Evolutionary conservation across 2,113 vertebrate genomes (phyloP).

Genomic region (Neogobius melanostomus): DNA sequence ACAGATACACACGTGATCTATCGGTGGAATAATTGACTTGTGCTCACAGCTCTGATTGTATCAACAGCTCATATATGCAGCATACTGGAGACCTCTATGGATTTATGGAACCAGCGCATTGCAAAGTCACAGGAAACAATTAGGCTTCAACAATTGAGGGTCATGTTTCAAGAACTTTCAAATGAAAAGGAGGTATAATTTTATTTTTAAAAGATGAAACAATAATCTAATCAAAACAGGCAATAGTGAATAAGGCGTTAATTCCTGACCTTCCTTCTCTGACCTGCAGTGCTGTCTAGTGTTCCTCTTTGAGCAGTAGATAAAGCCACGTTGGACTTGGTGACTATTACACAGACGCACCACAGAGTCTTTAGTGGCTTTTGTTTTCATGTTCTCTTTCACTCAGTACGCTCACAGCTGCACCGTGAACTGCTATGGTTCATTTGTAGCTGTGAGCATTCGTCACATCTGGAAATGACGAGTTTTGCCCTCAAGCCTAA

Average conservation of each 20-base stretch:
- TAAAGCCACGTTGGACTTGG: too few species aligned
- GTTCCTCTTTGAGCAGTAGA: too few species aligned
- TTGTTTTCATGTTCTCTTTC: constrained; percentile 25
- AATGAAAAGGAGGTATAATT: too few species aligned
- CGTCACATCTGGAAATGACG: constrained; percentile 48
- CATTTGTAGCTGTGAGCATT: constrained; percentile 35
- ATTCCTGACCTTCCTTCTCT: too few species aligned
- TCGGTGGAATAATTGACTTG: background rate
- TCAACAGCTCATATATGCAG: background rate
- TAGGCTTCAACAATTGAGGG: too few species aligned
- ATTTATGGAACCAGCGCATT: background rate
- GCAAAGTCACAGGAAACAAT: constrained; percentile 45
- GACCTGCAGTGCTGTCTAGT: too few species aligned
- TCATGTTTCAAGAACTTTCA: too few species aligned
- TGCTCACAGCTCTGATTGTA: background rate
- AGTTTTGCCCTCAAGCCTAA: constrained; percentile 2
- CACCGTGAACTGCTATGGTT: constrained; percentile 55
- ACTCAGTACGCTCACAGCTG: constrained; percentile 4
- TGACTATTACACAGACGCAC: background rate
- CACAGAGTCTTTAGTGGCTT: constrained; percentile 31
- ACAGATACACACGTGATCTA: background rate
- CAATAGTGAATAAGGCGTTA: too few species aligned
- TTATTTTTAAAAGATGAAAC: too few species aligned
- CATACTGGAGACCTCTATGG: background rate
- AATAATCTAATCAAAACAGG: too few species aligned